Evolutionary conservation across 2,797 vertebrate species (phyloP).

Genomic region (Xiphorhynchus erythropygius): DNA sequence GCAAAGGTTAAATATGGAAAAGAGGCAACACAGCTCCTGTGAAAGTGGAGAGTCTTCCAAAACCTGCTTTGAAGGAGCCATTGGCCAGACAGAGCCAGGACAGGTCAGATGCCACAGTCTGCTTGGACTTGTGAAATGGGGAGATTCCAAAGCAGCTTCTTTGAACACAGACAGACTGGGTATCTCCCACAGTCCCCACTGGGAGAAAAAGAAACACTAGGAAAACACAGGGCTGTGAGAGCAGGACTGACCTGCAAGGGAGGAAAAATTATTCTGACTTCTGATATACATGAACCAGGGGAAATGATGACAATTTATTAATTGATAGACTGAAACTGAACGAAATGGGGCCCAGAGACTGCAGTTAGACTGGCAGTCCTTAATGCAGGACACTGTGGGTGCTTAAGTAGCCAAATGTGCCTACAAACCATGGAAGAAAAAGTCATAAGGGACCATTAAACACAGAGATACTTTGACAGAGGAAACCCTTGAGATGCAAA

Average conservation of each 20-base stretch:
- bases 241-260: not conserved
- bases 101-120: not conserved
- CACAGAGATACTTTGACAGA: not conserved
- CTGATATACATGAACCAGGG: not conserved
- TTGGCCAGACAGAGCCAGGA: not conserved
- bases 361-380: not conserved
- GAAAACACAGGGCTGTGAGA: not conserved
- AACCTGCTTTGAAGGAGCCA: not conserved
- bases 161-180: not conserved
- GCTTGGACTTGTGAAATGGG: not conserved
- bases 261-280: not conserved
- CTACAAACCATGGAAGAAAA: not conserved
- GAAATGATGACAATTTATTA: not conserved
- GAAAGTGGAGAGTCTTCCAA: not conserved
- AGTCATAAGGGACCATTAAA: not conserved
- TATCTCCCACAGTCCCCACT: not conserved
- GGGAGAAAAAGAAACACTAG: not conserved
- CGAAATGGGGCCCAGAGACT: not conserved
- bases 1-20: not conserved
- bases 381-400: not conserved
- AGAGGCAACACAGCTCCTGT: not conserved
- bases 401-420: not conserved
- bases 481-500: not conserved
- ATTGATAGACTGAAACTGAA: not conserved
- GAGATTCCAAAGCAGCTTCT: not conserved